These are phyloP conservation scores for Myotis vivesi DNA, from an alignment of 2,797 vertebrate genomes.

Conservation along the genomic window DNA sequence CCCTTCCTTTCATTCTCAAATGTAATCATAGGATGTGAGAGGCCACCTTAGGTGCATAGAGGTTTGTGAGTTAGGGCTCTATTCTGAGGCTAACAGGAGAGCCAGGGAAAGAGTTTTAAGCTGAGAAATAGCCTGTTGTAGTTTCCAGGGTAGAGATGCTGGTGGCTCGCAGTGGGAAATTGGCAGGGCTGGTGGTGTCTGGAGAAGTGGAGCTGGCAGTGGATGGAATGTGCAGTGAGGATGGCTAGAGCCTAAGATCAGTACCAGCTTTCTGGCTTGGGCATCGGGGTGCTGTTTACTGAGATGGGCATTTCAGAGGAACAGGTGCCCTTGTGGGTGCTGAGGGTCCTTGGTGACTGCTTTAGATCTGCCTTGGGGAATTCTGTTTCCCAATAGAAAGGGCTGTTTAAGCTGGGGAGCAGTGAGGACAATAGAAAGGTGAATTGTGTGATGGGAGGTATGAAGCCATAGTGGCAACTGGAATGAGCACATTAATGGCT, in stretches of 20 bases:
- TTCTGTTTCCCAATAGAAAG: not conserved
- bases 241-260: not conserved
- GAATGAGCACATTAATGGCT: not conserved
- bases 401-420: not conserved
- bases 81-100: not conserved
- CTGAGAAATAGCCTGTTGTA: not conserved
- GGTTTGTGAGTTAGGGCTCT: not conserved
- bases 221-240: not conserved
- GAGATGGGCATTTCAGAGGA: not conserved
- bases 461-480: not conserved
- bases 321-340: not conserved
- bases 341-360: not conserved
- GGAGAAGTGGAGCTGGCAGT: not conserved
- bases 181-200: not conserved
- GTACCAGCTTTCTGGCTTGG: not conserved
- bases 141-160: not conserved
- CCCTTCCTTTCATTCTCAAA: not conserved
- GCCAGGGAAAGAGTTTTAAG: not conserved
- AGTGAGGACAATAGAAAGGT: not conserved
- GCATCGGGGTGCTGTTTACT: not conserved
- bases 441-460: not conserved
- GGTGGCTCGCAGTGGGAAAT: not conserved
- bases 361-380: not conserved
- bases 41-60: not conserved
- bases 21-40: not conserved